phyloP scores from a whole-genome alignment of 2,888 invertebrate genomes.

The Myopa testacea region DNA sequence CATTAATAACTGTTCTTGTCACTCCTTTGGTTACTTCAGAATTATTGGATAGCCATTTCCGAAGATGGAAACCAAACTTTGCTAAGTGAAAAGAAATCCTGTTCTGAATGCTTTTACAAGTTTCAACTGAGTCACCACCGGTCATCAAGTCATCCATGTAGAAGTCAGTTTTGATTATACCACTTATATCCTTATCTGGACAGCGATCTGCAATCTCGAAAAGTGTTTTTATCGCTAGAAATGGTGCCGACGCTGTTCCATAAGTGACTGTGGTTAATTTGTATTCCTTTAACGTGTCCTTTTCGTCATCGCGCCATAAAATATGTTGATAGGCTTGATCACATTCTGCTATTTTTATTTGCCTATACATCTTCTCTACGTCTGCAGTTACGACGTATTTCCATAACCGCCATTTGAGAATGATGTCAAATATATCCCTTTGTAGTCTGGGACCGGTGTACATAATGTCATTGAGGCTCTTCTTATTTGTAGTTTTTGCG shows the following conservation, averaged over 20 bases:
- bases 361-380: slow-evolving; percentile 26
- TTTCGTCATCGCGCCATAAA: slow-evolving; percentile 19
- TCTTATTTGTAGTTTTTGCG: slow-evolving; percentile 8
- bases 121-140: neutral
- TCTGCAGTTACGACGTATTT: slow-evolving; percentile 14
- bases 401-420: slow-evolving; percentile 13
- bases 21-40: neutral
- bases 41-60: slow-evolving; percentile 29
- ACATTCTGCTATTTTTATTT: neutral
- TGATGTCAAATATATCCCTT: neutral
- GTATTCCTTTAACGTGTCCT: neutral
- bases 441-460: slow-evolving; percentile 6
- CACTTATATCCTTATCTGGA: neutral
- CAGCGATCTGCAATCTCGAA: slow-evolving; percentile 11
- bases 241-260: slow-evolving; percentile 43
- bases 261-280: slow-evolving; percentile 34
- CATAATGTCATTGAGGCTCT: slow-evolving; percentile 8
- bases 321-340: slow-evolving; percentile 20
- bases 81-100: neutral
- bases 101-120: slow-evolving; percentile 2
- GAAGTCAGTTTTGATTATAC: neutral
- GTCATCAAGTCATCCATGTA: slow-evolving; percentile 16
- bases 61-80: slow-evolving; percentile 21
- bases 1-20: neutral
- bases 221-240: slow-evolving; percentile 36